A percentile compares a stretch with the other conserved stretches of the same genome.
Conservation (phyloP, 2,113 vertebrate species). For the Istiophorus platypterus region DNA sequence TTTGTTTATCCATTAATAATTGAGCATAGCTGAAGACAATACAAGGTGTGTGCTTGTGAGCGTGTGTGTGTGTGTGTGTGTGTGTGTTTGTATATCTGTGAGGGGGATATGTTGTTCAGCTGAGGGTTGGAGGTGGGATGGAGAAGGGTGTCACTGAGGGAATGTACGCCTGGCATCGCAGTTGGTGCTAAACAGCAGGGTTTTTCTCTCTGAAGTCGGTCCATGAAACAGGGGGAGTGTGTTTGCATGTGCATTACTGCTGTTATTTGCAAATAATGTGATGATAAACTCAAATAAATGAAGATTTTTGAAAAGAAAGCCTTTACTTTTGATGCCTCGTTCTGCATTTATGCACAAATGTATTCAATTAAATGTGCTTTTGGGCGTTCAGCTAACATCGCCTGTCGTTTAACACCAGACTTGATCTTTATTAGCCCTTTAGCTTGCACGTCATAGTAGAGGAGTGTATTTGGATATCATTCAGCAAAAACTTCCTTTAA, state of each 20-base stretch:
- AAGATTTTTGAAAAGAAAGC: neutral
- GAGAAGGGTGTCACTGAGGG: constrained; percentile 58
- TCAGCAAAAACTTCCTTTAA: too few species aligned
- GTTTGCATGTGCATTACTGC: neutral
- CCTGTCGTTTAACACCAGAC: neutral
- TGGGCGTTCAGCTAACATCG: neutral
- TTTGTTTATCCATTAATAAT: constrained; percentile 86
- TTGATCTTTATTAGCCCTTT: neutral
- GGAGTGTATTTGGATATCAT: too few species aligned
- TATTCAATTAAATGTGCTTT: neutral
- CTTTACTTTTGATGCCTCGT: neutral
- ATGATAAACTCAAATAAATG: neutral
- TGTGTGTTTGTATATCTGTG: too few species aligned
- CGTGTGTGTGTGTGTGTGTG: constrained; percentile 5
- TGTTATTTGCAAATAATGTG: neutral
- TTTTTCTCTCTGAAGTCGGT: constrained; percentile 59
- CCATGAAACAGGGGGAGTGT: neutral
- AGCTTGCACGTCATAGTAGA: neutral
- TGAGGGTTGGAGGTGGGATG: constrained; percentile 32
- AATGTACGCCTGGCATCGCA: constrained; percentile 63
- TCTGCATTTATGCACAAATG: too few species aligned
- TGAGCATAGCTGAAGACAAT: constrained; percentile 79
- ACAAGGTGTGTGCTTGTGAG: constrained; percentile 52
- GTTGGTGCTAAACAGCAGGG: constrained; percentile 74
- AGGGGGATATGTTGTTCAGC: too few species aligned